Base-by-base conservation (phyloP, 2,113 vertebrate genomes). In the Callipepla californica region DNA sequence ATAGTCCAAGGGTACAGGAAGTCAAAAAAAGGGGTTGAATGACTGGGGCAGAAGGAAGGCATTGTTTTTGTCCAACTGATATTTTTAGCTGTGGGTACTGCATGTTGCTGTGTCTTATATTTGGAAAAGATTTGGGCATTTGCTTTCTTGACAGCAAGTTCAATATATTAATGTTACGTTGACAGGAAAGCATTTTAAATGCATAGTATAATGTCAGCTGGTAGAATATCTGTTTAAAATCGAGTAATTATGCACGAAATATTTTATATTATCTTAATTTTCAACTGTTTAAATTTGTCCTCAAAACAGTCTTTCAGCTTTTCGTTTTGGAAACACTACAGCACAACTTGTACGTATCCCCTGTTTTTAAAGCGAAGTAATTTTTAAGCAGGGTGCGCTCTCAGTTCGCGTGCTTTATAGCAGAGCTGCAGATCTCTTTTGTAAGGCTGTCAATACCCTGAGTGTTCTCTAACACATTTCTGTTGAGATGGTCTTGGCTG, bases 41-140 rank as follows among this genome's bases (percentile, higher is more conserved):
- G 53, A 20, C 0, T 1, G 20, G 1, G 0, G 4, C 20, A 20
- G 9, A 9, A 45, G 13, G 50, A 67, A 3, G 26, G 21, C 7
- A 40, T 2, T 11, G 30, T 32, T 32, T 55, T 32, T 57, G 30
- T 57, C 55, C 30, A 57, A 57, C 55, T 17, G 20, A 7, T 2
- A 17, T 28, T 18, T 51, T 42, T 63, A 15, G 13, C 19, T 21
- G 62, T 66, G 25, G 40, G 16, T 11, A 18, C 7, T 44, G 26
- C 16, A 85, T 42, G 61, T 28, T 80, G 38, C 5, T 4, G 1
- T 6, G 55, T 6, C 6, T 51, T 72, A 21, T 19, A 20, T 11
- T 4, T 23, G 55, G 34, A 63, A 89, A 91, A 82, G 3, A 69
- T 32, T 69, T 61, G 6, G 15, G 20, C 47, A 14, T 25, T 80